Percentiles rank a stretch among this genome's conserved stretches.
These are phyloP conservation scores for Drosophila conformis DNA, from an alignment of 2,888 invertebrate species.

Conservation along the genomic window DNA sequence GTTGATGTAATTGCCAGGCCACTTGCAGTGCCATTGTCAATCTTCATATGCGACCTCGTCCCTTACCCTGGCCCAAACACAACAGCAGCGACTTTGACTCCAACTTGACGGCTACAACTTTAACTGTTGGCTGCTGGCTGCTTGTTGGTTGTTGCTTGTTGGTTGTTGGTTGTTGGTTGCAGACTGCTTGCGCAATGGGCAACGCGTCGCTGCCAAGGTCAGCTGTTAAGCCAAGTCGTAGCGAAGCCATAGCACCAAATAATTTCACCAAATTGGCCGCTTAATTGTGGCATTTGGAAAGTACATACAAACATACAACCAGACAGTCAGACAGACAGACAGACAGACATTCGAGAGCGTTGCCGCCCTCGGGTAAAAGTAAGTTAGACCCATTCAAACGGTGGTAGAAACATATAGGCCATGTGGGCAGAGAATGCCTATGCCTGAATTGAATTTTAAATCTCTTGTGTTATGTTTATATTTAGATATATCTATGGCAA, in stretches of 20 bases:
- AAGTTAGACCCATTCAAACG: constrained; percentile 9
- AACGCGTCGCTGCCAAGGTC: constrained; percentile 60
- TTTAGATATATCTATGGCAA: not conserved
- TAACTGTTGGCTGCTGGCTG: not conserved
- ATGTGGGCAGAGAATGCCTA: not conserved
- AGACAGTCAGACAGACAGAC: not conserved
- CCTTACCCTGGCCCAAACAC: not conserved
- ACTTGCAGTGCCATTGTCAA: constrained; percentile 54
- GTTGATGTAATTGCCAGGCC: constrained; percentile 52
- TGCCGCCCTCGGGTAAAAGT: constrained; percentile 34
- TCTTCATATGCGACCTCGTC: constrained; percentile 37
- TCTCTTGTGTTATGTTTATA: not conserved
- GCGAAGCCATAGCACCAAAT: constrained; percentile 17
- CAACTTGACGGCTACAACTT: constrained; percentile 7
- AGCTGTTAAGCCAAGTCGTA: constrained; percentile 20
- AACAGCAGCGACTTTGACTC: constrained; percentile 6
- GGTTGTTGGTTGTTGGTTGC: not conserved
- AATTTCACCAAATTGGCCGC: constrained; percentile 53
- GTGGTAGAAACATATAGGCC: not conserved
- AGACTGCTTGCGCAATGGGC: constrained; percentile 37
- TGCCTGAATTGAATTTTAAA: not conserved
- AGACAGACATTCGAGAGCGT: constrained; percentile 2
- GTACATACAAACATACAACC: not conserved
- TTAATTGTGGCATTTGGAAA: constrained; percentile 47
- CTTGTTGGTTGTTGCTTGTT: not conserved